These are phyloP conservation scores for Pseudomugil tenellus DNA, from an alignment of 2,797 vertebrate species.

Conservation along the genomic window DNA sequence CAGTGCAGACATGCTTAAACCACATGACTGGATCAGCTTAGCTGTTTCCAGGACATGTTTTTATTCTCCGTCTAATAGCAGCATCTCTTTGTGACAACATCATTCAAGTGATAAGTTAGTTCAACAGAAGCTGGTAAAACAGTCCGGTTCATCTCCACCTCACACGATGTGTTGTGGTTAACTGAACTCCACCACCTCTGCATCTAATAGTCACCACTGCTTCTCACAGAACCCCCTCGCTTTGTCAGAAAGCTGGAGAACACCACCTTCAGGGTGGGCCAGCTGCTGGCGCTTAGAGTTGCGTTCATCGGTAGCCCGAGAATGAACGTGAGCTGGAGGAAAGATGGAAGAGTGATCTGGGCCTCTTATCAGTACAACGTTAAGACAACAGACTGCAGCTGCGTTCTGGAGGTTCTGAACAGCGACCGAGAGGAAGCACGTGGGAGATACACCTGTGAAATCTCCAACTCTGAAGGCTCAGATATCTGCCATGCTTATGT, in stretches of 20 bases:
- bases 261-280: conserved; percentile 84
- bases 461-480: conserved; percentile 82
- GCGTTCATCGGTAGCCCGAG: conserved; percentile 86
- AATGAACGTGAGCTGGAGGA: conserved; percentile 89
- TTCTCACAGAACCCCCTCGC: conserved; percentile 70
- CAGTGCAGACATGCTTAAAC: too few relatives aligned
- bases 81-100: too few relatives aligned
- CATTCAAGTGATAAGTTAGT: not conserved
- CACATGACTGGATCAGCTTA: too few relatives aligned
- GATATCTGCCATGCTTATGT: conserved; percentile 65
- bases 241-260: conserved; percentile 91
- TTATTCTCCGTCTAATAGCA: too few relatives aligned
- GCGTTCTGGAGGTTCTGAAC: conserved; percentile 80
- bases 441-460: conserved; percentile 88
- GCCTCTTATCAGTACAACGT: conserved; percentile 88
- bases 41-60: too few relatives aligned
- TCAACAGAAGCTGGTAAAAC: not conserved
- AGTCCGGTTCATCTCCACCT: too few relatives aligned
- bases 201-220: conserved; percentile 49
- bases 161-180: too few relatives aligned
- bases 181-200: conserved; percentile 10
- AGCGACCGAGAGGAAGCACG: conserved; percentile 82
- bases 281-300: conserved; percentile 85
- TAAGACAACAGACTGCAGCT: conserved; percentile 87
- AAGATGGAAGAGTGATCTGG: conserved; percentile 82